phyloP scores from a whole-genome alignment of 2,797 vertebrate genomes.

The Rhinophrynus dorsalis region DNA sequence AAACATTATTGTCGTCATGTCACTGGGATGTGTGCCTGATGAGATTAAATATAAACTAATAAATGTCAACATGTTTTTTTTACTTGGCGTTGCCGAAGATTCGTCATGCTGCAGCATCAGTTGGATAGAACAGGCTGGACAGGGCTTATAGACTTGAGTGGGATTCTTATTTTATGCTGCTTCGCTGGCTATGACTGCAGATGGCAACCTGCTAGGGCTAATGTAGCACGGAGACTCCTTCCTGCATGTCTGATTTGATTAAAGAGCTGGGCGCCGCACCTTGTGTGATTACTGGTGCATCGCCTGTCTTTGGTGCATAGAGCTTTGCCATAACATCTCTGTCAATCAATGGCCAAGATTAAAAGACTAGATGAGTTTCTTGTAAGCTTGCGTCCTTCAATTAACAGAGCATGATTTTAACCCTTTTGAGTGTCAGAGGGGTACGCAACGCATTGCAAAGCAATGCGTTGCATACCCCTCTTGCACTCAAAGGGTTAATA shows the following conservation, averaged over 20 bases:
- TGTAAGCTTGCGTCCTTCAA: neutral
- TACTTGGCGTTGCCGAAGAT: neutral
- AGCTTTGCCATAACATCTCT: neutral
- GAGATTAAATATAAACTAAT: conserved; percentile 33
- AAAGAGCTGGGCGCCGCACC: rapidly evolving
- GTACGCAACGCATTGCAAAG: too few relatives aligned
- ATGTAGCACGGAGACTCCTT: conserved; percentile 22
- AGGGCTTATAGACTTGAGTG: rapidly evolving
- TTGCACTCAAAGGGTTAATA: too few relatives aligned
- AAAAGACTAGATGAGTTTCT: conserved; percentile 47
- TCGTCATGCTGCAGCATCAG: rapidly evolving
- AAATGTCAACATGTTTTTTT: conserved; percentile 30
- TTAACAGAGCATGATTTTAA: too few relatives aligned
- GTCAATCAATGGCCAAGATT: conserved; percentile 41
- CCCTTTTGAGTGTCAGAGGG: too few relatives aligned
- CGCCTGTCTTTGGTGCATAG: neutral
- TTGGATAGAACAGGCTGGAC: rapidly evolving
- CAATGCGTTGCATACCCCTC: too few relatives aligned
- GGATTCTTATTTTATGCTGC: conserved; percentile 20
- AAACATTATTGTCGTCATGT: conserved; percentile 5
- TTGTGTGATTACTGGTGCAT: conserved; percentile 38
- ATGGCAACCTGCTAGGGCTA: conserved; percentile 15
- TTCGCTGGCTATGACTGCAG: neutral
- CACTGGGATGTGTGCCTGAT: conserved; percentile 7
- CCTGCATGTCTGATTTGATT: conserved; percentile 9